Conservation (phyloP, 2,888 invertebrate genomes). For the Pseudeuparius sepicola region DNA sequence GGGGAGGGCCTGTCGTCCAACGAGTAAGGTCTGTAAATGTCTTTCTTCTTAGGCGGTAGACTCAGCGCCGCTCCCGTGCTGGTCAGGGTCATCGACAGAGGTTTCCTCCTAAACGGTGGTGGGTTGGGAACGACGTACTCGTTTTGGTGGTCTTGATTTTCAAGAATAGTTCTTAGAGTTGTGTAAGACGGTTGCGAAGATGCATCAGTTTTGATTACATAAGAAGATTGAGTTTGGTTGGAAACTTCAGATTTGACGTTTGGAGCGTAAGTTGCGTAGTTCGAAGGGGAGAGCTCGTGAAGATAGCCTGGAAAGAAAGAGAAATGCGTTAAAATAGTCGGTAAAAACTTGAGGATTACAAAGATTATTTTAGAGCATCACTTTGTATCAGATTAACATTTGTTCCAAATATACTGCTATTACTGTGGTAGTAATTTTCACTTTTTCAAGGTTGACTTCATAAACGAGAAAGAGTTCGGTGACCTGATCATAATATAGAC, state of each 20-base stretch:
- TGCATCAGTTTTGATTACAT: constrained; percentile 39
- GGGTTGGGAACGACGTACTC: constrained; percentile 36
- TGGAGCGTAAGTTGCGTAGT: constrained; percentile 67
- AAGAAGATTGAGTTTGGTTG: constrained; percentile 40
- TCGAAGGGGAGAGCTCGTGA: constrained; percentile 66
- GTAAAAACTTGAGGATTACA: too few relatives aligned
- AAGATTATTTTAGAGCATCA: too few relatives aligned
- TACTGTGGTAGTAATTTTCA: too few relatives aligned
- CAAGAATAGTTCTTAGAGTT: constrained; percentile 45
- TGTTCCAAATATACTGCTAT: too few relatives aligned
- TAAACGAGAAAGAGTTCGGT: too few relatives aligned
- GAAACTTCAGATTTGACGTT: constrained; percentile 48
- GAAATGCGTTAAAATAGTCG: constrained; percentile 2
- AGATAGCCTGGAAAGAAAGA: constrained; percentile 56
- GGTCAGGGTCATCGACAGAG: constrained; percentile 74
- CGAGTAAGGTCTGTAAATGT: constrained; percentile 83
- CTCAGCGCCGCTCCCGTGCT: constrained; percentile 76
- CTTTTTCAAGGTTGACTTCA: too few relatives aligned
- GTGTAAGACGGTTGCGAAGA: constrained; percentile 40
- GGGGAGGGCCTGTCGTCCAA: constrained; percentile 45
- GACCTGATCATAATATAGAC: too few relatives aligned
- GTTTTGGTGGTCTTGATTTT: constrained; percentile 35
- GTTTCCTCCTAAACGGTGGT: constrained; percentile 48
- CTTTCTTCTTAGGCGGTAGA: constrained; percentile 82
- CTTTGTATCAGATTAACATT: too few relatives aligned